Percentiles rank a stretch among this genome's conserved stretches.
phyloP scores from a whole-genome alignment of 2,888 invertebrate genomes.

The Osmoderma eremita region DNA sequence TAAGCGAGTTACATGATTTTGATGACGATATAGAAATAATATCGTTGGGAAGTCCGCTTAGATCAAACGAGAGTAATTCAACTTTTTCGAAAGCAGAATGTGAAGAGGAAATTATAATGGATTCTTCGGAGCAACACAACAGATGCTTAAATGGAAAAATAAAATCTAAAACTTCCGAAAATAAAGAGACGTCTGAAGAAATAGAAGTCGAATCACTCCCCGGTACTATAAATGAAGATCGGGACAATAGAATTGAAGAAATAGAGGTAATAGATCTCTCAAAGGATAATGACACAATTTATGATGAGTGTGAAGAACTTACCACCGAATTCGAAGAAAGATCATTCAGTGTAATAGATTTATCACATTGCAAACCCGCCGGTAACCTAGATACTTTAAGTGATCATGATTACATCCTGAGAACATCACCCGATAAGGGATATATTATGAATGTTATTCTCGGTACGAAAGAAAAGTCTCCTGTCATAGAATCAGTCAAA shows the following conservation, averaged over 20 bases:
- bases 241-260: not conserved
- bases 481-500: conserved; percentile 8
- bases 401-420: conserved; percentile 39
- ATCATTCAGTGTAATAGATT: conserved; percentile 34
- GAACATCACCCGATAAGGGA: conserved; percentile 5
- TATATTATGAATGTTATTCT: conserved; percentile 39
- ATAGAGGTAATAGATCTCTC: not conserved
- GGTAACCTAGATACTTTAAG: conserved; percentile 19
- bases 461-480: conserved; percentile 6
- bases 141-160: too few species aligned
- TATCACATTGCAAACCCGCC: conserved; percentile 34
- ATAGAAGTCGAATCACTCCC: not conserved
- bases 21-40: conserved; percentile 1
- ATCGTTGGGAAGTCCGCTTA: not conserved
- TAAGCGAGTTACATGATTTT: not conserved
- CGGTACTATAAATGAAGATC: not conserved
- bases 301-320: not conserved
- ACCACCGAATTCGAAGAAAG: conserved; percentile 9
- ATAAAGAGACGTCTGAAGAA: too few species aligned
- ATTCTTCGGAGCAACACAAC: too few species aligned
- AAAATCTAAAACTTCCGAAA: too few species aligned
- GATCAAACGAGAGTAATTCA: too few species aligned
- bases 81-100: too few species aligned
- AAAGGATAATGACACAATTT: not conserved
- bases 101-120: not conserved